Evolutionary conservation across 2,888 invertebrate species (phyloP).

Genomic region (Hydriomena furcata): DNA sequence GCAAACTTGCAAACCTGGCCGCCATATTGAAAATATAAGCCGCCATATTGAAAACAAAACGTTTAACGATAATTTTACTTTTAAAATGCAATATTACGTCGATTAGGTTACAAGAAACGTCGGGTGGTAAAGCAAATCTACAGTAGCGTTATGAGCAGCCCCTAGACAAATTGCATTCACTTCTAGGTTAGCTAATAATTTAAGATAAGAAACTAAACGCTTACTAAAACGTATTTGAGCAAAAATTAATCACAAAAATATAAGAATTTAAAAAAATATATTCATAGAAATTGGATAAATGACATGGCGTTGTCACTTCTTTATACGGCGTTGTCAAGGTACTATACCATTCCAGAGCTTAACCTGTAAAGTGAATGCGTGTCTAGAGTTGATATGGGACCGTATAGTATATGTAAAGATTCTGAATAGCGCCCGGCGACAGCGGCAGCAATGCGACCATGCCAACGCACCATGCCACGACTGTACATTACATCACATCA

Average conservation of each 20-base stretch:
- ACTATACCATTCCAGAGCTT: not conserved
- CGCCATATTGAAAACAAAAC: too few species aligned
- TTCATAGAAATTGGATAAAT: too few species aligned
- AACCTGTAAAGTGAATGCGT: constrained; percentile 7
- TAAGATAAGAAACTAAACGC: not conserved
- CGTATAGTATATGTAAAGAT: constrained; percentile 30
- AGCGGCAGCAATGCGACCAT: constrained; percentile 67
- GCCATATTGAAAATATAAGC: constrained; percentile 8
- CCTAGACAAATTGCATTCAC: constrained; percentile 19
- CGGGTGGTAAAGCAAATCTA: constrained; percentile 38
- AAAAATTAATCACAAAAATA: too few species aligned
- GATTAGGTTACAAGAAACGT: constrained; percentile 20
- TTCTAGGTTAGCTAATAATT: constrained; percentile 1
- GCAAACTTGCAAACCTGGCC: not conserved
- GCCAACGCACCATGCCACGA: constrained; percentile 78
- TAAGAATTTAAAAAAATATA: too few species aligned
- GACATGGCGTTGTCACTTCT: too few species aligned
- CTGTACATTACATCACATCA: constrained; percentile 59
- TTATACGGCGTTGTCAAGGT: too few species aligned
- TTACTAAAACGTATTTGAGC: too few species aligned
- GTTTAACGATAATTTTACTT: too few species aligned
- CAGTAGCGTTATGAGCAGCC: constrained; percentile 24
- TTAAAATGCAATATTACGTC: not conserved
- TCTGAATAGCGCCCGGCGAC: constrained; percentile 61
- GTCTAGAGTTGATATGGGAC: constrained; percentile 7